A percentile compares a stretch with the other conserved stretches of the same genome.
phyloP scores from a whole-genome alignment of 2,797 vertebrate species.

The Menidia menidia region DNA sequence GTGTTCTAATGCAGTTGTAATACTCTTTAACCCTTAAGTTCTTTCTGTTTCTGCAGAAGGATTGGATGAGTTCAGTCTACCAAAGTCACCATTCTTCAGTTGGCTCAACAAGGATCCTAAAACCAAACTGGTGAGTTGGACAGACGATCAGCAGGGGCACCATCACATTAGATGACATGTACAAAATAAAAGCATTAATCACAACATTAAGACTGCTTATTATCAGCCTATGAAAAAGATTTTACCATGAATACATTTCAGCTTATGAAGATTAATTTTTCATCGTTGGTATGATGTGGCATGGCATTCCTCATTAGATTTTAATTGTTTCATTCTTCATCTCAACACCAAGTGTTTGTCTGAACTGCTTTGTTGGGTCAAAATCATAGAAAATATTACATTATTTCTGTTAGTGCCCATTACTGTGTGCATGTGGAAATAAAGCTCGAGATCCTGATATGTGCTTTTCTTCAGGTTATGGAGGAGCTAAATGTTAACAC shows the following conservation, averaged over 20 bases:
- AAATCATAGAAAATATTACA: too few species aligned
- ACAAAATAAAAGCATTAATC: too few species aligned
- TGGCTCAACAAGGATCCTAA: slow-evolving; percentile 63
- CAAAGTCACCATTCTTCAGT: slow-evolving; percentile 76
- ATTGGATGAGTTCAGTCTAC: slow-evolving; percentile 59
- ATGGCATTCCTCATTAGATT: not conserved
- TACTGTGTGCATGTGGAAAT: not conserved
- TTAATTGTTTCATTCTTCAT: too few species aligned
- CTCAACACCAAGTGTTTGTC: too few species aligned
- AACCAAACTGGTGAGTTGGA: slow-evolving; percentile 72
- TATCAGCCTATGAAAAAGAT: not conserved
- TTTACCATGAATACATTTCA: too few species aligned
- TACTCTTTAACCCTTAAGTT: not conserved
- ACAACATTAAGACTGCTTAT: too few species aligned
- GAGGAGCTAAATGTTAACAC: slow-evolving; percentile 57
- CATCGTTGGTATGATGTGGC: too few species aligned
- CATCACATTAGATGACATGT: not conserved
- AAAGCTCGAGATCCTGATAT: not conserved
- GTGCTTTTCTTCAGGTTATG: slow-evolving; percentile 50
- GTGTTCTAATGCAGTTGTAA: not conserved
- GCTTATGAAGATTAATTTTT: too few species aligned
- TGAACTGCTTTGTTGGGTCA: too few species aligned
- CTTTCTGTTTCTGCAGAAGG: slow-evolving; percentile 59
- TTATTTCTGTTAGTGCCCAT: not conserved
- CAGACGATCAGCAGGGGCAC: not conserved